Conservation (phyloP, 2,888 invertebrate genomes). For the Junonia oenone region DNA sequence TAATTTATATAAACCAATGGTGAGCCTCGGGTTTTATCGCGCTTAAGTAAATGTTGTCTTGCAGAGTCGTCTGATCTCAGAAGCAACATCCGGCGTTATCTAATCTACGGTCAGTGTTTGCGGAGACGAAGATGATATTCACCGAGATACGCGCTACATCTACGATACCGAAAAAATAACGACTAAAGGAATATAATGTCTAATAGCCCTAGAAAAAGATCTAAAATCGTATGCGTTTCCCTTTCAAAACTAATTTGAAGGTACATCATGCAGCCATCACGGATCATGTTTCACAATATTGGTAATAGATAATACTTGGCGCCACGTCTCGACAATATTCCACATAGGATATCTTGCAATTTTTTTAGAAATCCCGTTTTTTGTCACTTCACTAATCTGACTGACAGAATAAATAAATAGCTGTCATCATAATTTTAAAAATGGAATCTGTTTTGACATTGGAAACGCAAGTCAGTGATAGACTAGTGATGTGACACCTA, state of each 20-base stretch:
- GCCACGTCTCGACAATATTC: conserved; percentile 19
- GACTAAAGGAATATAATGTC: conserved; percentile 4
- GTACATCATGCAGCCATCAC: conserved; percentile 11
- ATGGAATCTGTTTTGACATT: not conserved
- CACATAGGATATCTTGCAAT: conserved; percentile 5
- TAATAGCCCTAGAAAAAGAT: not conserved
- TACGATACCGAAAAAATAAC: conserved; percentile 1
- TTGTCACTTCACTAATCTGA: not conserved
- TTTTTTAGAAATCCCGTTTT: not conserved
- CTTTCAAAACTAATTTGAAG: not conserved
- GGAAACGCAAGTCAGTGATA: not conserved
- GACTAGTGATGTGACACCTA: conserved; percentile 37
- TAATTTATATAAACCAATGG: conserved; percentile 1
- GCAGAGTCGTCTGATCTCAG: conserved; percentile 34
- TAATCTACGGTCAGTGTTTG: conserved; percentile 77
- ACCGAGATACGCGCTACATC: conserved; percentile 51
- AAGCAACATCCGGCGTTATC: conserved; percentile 71
- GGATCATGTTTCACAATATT: conserved; percentile 27
- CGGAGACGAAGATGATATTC: conserved; percentile 49
- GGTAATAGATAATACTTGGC: conserved; percentile 31
- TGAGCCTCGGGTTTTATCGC: conserved; percentile 26
- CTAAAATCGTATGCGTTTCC: conserved; percentile 5
- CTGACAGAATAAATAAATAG: not conserved
- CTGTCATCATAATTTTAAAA: not conserved
- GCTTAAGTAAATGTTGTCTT: conserved; percentile 36